A percentile compares a stretch with the other conserved stretches of the same genome.
These are phyloP conservation scores for Pica pica DNA, from an alignment of 2,113 vertebrate genomes.

Conservation along the genomic window DNA sequence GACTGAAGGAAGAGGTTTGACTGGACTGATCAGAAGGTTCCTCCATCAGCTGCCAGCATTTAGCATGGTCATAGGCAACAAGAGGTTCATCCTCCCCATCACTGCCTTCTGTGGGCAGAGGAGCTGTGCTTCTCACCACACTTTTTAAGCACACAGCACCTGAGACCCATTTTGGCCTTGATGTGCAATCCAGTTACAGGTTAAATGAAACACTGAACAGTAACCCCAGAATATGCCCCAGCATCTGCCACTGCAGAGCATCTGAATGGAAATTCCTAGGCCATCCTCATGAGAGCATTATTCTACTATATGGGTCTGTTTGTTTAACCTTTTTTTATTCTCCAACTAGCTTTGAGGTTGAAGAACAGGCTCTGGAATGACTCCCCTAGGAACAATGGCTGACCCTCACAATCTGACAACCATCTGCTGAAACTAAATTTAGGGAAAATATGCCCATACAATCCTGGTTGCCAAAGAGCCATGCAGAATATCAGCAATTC, in stretches of 20 bases:
- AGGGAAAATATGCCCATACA: background rate
- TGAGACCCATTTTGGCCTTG: background rate
- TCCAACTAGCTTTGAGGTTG: background rate
- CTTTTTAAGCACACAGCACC: background rate
- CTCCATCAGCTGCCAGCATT: background rate
- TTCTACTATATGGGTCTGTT: background rate
- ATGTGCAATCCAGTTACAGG: background rate
- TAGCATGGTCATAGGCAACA: background rate
- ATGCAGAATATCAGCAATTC: background rate
- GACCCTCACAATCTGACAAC: constrained; percentile 17
- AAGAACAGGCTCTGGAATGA: background rate
- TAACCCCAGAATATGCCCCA: background rate
- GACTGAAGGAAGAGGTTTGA: background rate
- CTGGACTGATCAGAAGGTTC: background rate
- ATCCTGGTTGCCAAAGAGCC: background rate
- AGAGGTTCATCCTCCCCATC: background rate
- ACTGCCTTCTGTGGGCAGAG: accelerated
- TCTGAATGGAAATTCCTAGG: background rate
- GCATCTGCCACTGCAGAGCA: background rate
- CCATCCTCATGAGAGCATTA: background rate
- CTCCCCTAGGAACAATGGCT: background rate
- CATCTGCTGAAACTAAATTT: constrained; percentile 3
- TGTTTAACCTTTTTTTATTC: background rate
- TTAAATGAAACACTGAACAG: background rate
- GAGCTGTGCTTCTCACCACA: background rate